phyloP scores from a whole-genome alignment of 2,888 invertebrate species.

The Zonitis immaculata region DNA sequence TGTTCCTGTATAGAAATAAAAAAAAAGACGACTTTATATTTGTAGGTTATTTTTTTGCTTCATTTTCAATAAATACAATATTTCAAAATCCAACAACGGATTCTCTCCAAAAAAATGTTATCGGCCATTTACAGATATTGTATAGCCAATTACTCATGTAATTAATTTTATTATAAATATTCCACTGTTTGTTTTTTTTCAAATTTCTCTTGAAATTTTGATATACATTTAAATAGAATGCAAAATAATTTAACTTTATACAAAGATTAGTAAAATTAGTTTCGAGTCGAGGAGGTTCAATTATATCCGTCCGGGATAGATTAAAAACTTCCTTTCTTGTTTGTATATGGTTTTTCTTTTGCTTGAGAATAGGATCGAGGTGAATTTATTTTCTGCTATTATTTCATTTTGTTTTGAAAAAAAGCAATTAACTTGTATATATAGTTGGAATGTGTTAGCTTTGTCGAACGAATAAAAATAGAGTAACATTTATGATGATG shows the following conservation, averaged over 20 bases:
- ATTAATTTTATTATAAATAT: too few relatives aligned
- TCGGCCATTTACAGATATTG: neutral
- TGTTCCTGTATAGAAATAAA: neutral
- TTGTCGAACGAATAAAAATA: conserved; percentile 7
- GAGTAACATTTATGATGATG: too few relatives aligned
- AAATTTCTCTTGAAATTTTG: neutral
- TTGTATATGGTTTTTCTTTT: conserved; percentile 17
- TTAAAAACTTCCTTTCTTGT: conserved; percentile 18
- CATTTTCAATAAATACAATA: neutral
- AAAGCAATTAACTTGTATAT: conserved; percentile 29
- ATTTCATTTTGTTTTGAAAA: too few relatives aligned
- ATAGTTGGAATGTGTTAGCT: conserved; percentile 19
- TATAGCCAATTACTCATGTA: too few relatives aligned
- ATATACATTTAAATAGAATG: conserved; percentile 25
- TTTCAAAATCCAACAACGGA: neutral
- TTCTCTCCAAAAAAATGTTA: neutral
- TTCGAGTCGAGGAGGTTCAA: conserved; percentile 23
- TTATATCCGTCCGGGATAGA: conserved; percentile 26
- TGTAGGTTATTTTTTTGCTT: too few relatives aligned
- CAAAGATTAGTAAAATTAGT: conserved; percentile 29
- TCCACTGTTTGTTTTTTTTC: too few relatives aligned
- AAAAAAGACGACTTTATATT: too few relatives aligned
- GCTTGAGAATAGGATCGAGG: neutral
- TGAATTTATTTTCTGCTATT: too few relatives aligned
- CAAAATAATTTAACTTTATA: conserved; percentile 25